Percentiles rank a stretch among this genome's conserved stretches.
These are phyloP conservation scores for Zaprionus kolodkinae DNA, from an alignment of 1,140 invertebrate species.

Conservation along the genomic window DNA sequence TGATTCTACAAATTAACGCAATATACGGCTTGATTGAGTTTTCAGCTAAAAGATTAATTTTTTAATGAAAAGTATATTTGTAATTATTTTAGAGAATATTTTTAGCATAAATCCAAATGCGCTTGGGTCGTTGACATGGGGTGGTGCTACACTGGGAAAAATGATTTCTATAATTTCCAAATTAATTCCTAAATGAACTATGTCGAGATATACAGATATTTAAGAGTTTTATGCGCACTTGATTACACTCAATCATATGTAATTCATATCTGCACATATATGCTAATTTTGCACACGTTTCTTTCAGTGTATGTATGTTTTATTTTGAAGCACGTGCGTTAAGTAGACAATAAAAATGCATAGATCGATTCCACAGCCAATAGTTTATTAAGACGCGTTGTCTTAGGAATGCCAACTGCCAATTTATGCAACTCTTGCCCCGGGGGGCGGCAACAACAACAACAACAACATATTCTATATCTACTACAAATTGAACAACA, in stretches of 20 bases:
- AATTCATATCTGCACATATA: not conserved
- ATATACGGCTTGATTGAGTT: not conserved
- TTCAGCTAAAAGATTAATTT: not conserved
- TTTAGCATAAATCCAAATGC: not conserved
- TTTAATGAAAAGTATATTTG: not conserved
- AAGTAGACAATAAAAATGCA: conserved; percentile 51
- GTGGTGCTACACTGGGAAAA: not conserved
- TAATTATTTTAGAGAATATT: not conserved
- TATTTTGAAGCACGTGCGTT: not conserved
- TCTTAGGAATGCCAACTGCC: conserved; percentile 42
- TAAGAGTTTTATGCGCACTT: not conserved
- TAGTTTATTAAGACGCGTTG: conserved; percentile 34
- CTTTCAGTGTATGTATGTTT: not conserved
- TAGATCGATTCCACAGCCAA: conserved; percentile 21
- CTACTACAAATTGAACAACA: conserved; percentile 10
- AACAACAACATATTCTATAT: not conserved
- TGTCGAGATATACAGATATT: not conserved
- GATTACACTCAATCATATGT: not conserved
- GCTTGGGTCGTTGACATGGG: conserved; percentile 42
- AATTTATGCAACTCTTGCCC: conserved; percentile 40
- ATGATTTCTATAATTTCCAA: not conserved
- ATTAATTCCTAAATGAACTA: not conserved
- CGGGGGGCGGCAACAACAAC: not conserved
- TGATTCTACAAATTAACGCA: not conserved
- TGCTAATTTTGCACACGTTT: not conserved